Conservation (phyloP, 2,113 vertebrate species). For the Phylloscopus whistleri region DNA sequence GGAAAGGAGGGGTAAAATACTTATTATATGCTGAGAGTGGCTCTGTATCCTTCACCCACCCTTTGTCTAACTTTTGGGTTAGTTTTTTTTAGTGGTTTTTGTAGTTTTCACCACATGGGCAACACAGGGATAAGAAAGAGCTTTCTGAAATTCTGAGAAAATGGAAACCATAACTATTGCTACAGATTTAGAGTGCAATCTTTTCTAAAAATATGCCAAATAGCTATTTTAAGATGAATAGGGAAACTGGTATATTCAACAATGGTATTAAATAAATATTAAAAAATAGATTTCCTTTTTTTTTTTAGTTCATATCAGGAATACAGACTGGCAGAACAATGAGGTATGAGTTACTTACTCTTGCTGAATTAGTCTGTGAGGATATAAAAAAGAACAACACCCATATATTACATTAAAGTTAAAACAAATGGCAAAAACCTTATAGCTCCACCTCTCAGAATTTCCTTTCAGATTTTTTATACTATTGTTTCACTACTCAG, state of each 20-base stretch:
- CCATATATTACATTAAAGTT: background rate
- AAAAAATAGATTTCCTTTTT: background rate
- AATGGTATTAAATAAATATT: background rate
- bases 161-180: background rate
- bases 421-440: background rate
- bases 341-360: background rate
- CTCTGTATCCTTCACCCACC: rapidly evolving
- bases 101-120: background rate
- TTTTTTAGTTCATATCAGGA: background rate
- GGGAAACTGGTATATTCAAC: background rate
- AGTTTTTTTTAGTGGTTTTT: background rate
- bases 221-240: background rate
- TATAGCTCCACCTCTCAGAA: background rate
- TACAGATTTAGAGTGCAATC: background rate
- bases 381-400: background rate
- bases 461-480: background rate
- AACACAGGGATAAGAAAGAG: background rate
- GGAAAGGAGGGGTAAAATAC: background rate
- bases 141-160: background rate
- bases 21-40: background rate
- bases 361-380: background rate
- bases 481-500: background rate
- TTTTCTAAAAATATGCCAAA: background rate
- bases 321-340: background rate
- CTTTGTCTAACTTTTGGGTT: background rate